Conservation (phyloP, 2,113 vertebrate genomes). For the Campylorhamphus procurvoides region DNA sequence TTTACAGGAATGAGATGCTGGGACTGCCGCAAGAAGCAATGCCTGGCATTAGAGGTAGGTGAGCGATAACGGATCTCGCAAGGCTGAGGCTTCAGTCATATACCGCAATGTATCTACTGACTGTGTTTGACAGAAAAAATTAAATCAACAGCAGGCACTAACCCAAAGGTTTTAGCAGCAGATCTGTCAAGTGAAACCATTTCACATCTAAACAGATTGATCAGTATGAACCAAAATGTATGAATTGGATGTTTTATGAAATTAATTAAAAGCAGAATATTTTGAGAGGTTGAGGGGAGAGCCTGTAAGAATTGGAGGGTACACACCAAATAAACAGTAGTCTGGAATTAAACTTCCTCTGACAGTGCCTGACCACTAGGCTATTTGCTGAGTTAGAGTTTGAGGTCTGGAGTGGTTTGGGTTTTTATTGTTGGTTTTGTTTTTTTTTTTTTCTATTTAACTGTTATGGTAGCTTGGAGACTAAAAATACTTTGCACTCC, state of each 20-base stretch:
- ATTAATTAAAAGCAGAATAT: background rate
- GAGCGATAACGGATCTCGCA: no score
- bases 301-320: background rate
- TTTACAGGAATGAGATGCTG: background rate
- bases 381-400: background rate
- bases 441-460: background rate
- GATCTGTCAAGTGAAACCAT: background rate
- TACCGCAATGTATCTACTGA: background rate
- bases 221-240: background rate
- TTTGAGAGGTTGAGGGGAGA: background rate
- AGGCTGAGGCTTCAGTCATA: background rate
- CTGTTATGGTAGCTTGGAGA: background rate
- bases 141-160: background rate
- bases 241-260: background rate
- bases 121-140: background rate
- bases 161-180: background rate
- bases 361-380: background rate
- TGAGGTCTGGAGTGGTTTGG: background rate
- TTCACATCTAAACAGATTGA: background rate
- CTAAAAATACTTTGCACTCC: background rate
- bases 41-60: background rate
- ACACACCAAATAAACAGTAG: background rate
- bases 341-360: background rate
- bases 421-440: background rate
- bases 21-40: background rate